These are phyloP conservation scores for Drosophila auraria DNA, from an alignment of 1,140 invertebrate genomes.

Conservation along the genomic window DNA sequence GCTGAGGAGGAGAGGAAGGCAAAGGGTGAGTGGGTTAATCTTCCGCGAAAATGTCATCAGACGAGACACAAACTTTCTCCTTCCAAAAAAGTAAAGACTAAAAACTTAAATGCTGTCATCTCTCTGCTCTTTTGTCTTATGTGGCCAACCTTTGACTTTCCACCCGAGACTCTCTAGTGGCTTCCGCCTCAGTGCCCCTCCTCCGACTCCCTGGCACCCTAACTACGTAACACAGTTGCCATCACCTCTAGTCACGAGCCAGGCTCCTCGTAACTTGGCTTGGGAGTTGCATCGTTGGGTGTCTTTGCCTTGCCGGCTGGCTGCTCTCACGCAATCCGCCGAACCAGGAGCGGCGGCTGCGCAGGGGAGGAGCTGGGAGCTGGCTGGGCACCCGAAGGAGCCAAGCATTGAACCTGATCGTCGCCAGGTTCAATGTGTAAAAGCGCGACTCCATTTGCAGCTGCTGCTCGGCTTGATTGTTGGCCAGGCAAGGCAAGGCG, in stretches of 20 bases:
- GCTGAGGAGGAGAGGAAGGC: conserved; percentile 14
- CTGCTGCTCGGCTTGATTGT: conserved; percentile 29
- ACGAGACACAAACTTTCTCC: conserved; percentile 48
- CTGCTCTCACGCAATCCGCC: conserved; percentile 56
- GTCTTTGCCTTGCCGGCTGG: conserved; percentile 52
- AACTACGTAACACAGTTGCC: conserved; percentile 56
- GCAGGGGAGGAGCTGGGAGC: not conserved
- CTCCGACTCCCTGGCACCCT: conserved; percentile 18
- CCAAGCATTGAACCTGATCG: conserved; percentile 70
- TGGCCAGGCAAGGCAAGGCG: conserved; percentile 2
- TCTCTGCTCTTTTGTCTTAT: conserved; percentile 31
- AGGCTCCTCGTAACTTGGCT: conserved; percentile 42
- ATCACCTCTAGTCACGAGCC: conserved; percentile 45
- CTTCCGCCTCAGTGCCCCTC: conserved; percentile 30
- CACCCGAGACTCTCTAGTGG: conserved; percentile 21
- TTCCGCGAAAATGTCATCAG: conserved; percentile 54
- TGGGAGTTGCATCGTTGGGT: conserved; percentile 31
- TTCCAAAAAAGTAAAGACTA: not conserved
- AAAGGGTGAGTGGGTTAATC: conserved; percentile 46
- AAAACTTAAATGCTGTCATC: conserved; percentile 41
- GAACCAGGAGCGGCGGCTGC: conserved; percentile 6
- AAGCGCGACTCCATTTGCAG: conserved; percentile 36
- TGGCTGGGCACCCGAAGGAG: conserved; percentile 22
- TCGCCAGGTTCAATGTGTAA: conserved; percentile 56
- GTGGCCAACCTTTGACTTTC: conserved; percentile 49